phyloP scores from a whole-genome alignment of 2,888 invertebrate genomes.

The Idaea aversata region DNA sequence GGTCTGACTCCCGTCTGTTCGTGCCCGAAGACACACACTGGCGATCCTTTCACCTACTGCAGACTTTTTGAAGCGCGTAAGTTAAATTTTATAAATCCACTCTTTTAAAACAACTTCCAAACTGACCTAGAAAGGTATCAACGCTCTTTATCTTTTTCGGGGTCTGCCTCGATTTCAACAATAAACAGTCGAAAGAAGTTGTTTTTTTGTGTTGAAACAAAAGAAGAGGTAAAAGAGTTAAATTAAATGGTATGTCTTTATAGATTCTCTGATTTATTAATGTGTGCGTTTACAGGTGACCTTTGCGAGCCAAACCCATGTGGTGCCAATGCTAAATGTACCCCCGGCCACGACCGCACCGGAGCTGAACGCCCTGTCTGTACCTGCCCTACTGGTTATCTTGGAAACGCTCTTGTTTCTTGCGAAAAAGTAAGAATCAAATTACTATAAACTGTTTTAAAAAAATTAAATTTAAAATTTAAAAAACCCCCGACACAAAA shows the following conservation, averaged over 20 bases:
- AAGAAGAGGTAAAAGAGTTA: too few relatives aligned
- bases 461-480: too few relatives aligned
- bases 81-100: conserved; percentile 29
- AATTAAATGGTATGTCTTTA: background rate
- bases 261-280: background rate
- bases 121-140: background rate
- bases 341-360: conserved; percentile 90
- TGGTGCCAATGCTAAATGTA: conserved; percentile 88
- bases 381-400: conserved; percentile 88
- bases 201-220: too few relatives aligned
- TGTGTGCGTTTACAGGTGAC: conserved; percentile 79
- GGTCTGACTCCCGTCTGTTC: conserved; percentile 91
- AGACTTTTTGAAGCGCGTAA: conserved; percentile 89
- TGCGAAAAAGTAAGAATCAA: conserved; percentile 80
- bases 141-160: background rate
- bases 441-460: too few relatives aligned
- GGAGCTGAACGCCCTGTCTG: conserved; percentile 92
- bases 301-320: conserved; percentile 94
- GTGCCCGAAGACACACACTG: conserved; percentile 92
- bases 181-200: too few relatives aligned
- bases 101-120: background rate
- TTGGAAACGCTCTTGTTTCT: conserved; percentile 86
- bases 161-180: background rate
- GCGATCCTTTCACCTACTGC: conserved; percentile 91
- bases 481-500: too few relatives aligned